Evolutionary conservation across 2,113 vertebrate genomes (phyloP), one percentile per base, ranked within the genome.

Genomic region (Myiozetetes cayanensis): DNA sequence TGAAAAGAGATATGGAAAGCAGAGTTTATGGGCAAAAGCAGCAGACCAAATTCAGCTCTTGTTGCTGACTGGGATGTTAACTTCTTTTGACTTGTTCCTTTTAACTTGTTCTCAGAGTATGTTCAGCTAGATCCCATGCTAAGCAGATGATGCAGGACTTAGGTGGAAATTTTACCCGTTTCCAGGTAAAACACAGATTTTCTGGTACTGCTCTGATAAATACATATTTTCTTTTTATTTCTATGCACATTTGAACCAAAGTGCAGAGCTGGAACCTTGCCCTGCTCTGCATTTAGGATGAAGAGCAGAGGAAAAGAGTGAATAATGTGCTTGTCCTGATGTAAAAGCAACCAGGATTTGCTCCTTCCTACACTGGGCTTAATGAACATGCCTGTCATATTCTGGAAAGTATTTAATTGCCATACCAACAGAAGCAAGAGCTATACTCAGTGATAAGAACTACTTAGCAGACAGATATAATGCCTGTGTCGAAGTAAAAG

Each of bases 351-450:
- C 39, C 27, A 70, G 65, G 59, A 93, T 89, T 91, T 94, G 33
- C 46, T 92, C 44, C 62, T 85, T 95, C 30, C 77, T 90, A 47
- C 39, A 18, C 44, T 46, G 41, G 72, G 66, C 74, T 92, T 94
- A 90, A 90, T 87, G 70, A 84, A 44, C 25, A 72, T 56, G 68
- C 58, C 85, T 86, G 39, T 90, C 87, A 37, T 89, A 81, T 81
- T 84, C 79, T 84, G 88, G 65, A 81, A 79, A 88, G 82, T 74
- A 90, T 94, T 95, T 92, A 90, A 88, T 85, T 87, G 68, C 33
- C 52, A 41, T 84, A 76, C 76, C 47, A 93, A 44, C 72, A 75
- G 74, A 93, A 95, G 90, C 39, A 86, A 90, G 76, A 81, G 72
- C 85, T 94, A 63, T 47, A 53, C 79, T 92, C 25, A 52, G 75